A percentile compares a stretch with the other conserved stretches of the same genome.
These are phyloP conservation scores for Pammene fasciana DNA, from an alignment of 2,888 invertebrate genomes.

Conservation along the genomic window DNA sequence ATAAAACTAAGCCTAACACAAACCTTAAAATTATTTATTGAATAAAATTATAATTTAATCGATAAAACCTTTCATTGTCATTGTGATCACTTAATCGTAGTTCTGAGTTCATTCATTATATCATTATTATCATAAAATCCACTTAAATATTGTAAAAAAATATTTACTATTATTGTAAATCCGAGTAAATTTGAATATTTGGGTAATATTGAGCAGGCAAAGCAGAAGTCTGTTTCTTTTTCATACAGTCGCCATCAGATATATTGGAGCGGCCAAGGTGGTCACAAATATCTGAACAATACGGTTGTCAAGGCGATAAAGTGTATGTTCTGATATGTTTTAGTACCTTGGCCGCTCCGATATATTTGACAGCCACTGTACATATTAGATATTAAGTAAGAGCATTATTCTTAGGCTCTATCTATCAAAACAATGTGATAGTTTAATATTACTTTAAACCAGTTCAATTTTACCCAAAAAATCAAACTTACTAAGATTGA, in stretches of 20 bases:
- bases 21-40: conserved; percentile 51
- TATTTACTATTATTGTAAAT: conserved; percentile 31
- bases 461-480: not conserved
- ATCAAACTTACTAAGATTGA: not conserved
- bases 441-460: too few relatives aligned
- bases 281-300: too few relatives aligned
- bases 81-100: conserved; percentile 47
- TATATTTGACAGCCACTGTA: too few relatives aligned
- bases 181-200: not conserved
- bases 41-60: conserved; percentile 47
- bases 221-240: too few relatives aligned
- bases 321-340: too few relatives aligned
- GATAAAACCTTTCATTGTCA: conserved; percentile 48
- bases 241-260: too few relatives aligned
- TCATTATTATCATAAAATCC: conserved; percentile 44
- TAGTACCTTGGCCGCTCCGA: too few relatives aligned
- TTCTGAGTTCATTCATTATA: conserved; percentile 48
- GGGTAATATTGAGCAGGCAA: not conserved
- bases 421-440: too few relatives aligned
- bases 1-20: conserved; percentile 70
- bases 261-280: too few relatives aligned
- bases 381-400: too few relatives aligned
- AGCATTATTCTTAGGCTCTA: too few relatives aligned
- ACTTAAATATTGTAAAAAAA: conserved; percentile 49
- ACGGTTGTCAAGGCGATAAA: too few relatives aligned